Evolutionary conservation across 2,113 vertebrate genomes (phyloP), one percentile per base, ranked within the genome.

Genomic region (Sus scrofa): DNA sequence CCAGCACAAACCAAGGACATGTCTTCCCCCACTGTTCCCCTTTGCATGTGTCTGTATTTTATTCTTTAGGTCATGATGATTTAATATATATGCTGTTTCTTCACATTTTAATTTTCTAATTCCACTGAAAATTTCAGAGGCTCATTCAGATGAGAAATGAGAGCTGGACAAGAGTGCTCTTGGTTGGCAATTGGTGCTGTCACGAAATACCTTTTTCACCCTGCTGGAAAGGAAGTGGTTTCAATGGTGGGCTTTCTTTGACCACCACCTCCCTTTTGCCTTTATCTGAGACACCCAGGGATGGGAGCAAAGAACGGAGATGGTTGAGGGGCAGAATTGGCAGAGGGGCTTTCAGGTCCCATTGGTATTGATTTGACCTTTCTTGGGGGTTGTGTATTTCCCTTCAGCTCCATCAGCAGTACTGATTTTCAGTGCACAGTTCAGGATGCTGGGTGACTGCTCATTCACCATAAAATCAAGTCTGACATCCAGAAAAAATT

Each of bases 21-120:
- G 14, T 70, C 13, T 16, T 14, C 1, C 15, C 6, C 3, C 9
- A 4, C n/a, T n/a, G n/a, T n/a, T n/a, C n/a, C n/a, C n/a, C n/a
- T 67, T 19, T 56, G 14, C 27, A 20, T 58, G 14, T 62, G 27
- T 13, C 10, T 32, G 6, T 30, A 5, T 58, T 85, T 92, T 37
- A 65, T 39, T 32, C 44, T 95, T 52, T 3, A 71, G 73, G 54
- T 68, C 8, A 16, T 11, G 12, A n/a, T n/a, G 5, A 88, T 58
- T 37, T 83, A 71, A 71, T 1, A 16, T 68, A 44, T 56, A 6
- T 70, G 34, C 75, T 77, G 24, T 60, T 94, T 87, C 65, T 81
- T 52, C 12, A 71, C 9, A 63, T 78, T 73, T 95, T 39, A 67
- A 39, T 62, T 58, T 90, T 93, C 87, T 24, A 84, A 56, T 37